Conservation (phyloP, 53 echinoderm and acorn worm genomes). For the Apostichopus leukothele region DNA sequence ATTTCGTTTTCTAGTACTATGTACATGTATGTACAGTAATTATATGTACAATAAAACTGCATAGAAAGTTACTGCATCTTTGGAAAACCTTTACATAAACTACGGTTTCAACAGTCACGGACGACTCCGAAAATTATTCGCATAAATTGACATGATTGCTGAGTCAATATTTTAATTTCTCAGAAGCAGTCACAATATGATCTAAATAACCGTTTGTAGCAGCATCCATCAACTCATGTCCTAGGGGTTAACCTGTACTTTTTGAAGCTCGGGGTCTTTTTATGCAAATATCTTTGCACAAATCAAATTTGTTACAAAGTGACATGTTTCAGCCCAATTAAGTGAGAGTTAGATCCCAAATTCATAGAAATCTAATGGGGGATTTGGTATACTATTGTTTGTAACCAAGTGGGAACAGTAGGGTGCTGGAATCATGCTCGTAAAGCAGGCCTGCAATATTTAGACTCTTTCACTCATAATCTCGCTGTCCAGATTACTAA, state of each 20-base stretch:
- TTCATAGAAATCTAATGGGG: not conserved
- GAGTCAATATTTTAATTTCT: not conserved
- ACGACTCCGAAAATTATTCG: not conserved
- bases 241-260: not conserved
- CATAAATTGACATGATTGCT: constrained; percentile 14
- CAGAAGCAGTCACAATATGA: not conserved
- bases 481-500: not conserved
- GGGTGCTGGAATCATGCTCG: constrained; percentile 26
- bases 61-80: too few relatives aligned
- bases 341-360: not conserved
- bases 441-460: not conserved
- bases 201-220: not conserved
- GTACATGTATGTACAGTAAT: too few relatives aligned
- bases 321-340: constrained; percentile 9
- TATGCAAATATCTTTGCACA: constrained; percentile 26
- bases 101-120: not conserved
- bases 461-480: not conserved
- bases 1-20: too few relatives aligned
- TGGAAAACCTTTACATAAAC: not conserved
- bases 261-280: not conserved
- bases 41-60: too few relatives aligned
- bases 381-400: not conserved
- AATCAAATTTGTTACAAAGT: constrained; percentile 42
- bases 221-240: not conserved
- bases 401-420: constrained; percentile 32